Base-by-base conservation (phyloP, 1,140 invertebrate species). In the Drosophila rufa region DNA sequence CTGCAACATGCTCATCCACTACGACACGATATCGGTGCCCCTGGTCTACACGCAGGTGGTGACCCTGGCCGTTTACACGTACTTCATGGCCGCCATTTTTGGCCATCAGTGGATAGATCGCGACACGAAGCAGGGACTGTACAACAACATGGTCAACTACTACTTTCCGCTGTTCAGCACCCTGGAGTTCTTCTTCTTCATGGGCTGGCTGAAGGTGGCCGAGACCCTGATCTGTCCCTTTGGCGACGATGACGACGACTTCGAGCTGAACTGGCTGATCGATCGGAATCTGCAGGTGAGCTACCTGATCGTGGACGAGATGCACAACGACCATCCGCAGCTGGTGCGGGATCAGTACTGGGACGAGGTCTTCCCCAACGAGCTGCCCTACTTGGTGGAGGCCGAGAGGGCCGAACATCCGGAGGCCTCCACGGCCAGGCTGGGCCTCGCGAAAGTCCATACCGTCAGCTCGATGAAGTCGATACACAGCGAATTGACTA, bases 31-130 rank as follows among this genome's bases (percentile, higher is more conserved):
- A 75, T 98, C 97, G 84, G 96, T 99, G 27, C 98, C 98, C 0
- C 93, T 99, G 51, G 98, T 99, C 14, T 99, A 99, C 86, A 99
- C 98, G 2, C 97, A 99, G 67, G 97, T 98, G 40, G 98, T 98
- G 9, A 98, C 98, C 0, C 94, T 98, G 83, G 97, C 98, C 1
- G 97, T 98, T 2, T 98, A 99, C 89, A 96, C 96, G 2, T 99
- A 97, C 93, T 98, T 98, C 87, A 93, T 97, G 78, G 95, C 95
- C 1, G 79, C 91, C 74, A 93, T 97, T 3, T 95, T 98, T 93
- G 96, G 96, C 0, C 94, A 96, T 67, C 97, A 98, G 84, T 97
- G 96, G 94, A 93, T 97, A 4, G 92, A 94, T 68, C 85, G 93
- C 53, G 48, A 89, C 36, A 47, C 78, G 6, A 67, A 84, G 38